Percentiles rank a stretch among this genome's conserved stretches.
These are phyloP conservation scores for Tyto alba DNA, from an alignment of 2,113 vertebrate genomes.

Conservation along the genomic window DNA sequence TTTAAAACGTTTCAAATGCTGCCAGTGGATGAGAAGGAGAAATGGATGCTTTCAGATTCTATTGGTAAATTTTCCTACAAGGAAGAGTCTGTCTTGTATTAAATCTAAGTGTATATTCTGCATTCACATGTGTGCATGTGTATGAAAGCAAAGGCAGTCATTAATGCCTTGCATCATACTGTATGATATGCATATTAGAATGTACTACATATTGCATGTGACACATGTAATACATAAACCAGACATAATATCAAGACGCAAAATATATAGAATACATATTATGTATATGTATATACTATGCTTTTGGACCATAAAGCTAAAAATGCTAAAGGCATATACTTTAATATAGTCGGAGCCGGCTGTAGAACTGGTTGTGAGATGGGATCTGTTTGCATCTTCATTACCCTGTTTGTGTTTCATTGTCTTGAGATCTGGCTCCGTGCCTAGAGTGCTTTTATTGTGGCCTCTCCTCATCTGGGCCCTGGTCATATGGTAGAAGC, in stretches of 20 bases:
- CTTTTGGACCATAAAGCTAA: neutral
- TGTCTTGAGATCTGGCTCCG: neutral
- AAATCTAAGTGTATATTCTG: neutral
- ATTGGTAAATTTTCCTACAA: neutral
- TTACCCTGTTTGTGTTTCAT: neutral
- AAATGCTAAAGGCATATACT: neutral
- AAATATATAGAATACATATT: neutral
- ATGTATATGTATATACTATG: neutral
- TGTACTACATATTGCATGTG: constrained; percentile 23
- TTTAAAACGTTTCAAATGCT: neutral
- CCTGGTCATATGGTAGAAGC: neutral
- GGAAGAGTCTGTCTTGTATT: neutral
- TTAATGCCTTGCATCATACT: neutral
- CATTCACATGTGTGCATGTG: neutral
- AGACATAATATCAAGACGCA: neutral
- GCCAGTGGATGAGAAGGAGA: neutral
- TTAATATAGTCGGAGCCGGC: neutral
- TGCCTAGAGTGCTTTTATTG: constrained; percentile 26
- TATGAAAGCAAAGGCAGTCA: neutral
- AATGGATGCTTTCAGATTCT: neutral
- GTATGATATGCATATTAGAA: neutral
- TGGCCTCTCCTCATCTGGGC: neutral
- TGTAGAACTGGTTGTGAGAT: neutral
- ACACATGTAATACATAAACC: neutral
- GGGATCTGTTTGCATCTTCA: neutral